Base-by-base conservation (phyloP, 1,140 invertebrate species). In the Heliconius himera region DNA sequence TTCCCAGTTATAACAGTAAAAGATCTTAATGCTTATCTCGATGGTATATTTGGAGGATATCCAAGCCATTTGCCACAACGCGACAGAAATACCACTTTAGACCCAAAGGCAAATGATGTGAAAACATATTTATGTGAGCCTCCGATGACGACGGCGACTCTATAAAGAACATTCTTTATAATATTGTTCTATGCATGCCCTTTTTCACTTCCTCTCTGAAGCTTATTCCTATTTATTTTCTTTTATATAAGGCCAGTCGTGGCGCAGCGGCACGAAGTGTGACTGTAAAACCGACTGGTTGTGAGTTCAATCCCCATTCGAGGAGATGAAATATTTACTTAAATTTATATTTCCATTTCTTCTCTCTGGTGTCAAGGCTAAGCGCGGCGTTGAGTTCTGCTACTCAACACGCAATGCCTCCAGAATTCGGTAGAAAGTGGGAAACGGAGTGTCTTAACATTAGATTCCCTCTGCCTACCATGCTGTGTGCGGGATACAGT, bases 41-140 rank as follows among this genome's bases (percentile, higher is more conserved):
- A 89, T 88, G 88, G 88, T 84, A 88, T 90, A 92, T 92, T 92
- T 92, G 89, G 89, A 91, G 84, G 84, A 88, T 87, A 86, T 92
- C 90, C 90, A 91, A 90, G 81, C 89, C 86, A 92, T 92, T 92
- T 90, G 82, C 84, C 87, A 88, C 88, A 83, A 88, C 83, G 86
- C 85, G 86, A 84, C 86, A 85, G 83, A 88, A 89, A 87, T 87
- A 85, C 85, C 85, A 89, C 85, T 89, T 88, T 87, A 87, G 83
- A 87, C 86, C 86, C 83, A 77, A 83, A 87, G 87, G 86, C 85
- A 90, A 91, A 90, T 91, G 88, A 90, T 79, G 85, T 87, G 85
- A 91, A 89, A 89, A 86, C 78, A 86, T 89, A 88, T 90, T 86
- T 88, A 87, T 87, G 85, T 74, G 82, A 78, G 76, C 80, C 74